Base-by-base conservation (phyloP, 2,888 invertebrate species). In the Latrodectus hesperus region DNA sequence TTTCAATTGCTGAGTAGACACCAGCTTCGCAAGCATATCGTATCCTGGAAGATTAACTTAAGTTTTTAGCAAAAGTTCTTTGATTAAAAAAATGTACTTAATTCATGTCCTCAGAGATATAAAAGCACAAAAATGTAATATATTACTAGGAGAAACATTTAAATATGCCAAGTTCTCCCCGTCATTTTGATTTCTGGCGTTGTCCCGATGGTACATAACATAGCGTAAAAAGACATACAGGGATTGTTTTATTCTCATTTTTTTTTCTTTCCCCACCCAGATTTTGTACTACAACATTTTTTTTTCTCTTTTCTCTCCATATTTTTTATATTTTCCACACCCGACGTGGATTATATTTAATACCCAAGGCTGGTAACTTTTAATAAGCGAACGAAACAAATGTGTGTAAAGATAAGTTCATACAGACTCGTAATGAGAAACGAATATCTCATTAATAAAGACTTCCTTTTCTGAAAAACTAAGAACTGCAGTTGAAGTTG, bases 31-130 rank as follows among this genome's bases (percentile, higher is more conserved):
- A n/a, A 60, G 60, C n/a, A 11, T 11, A 60, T 60, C 60, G 6
- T 60, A 60, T 38, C 38, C 14, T 67, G 73, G 84, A 85, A 79
- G 79, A 79, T 85, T 79, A 74, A 79, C n/a, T 53, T n/a, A n/a
- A 85, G 79, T 26, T 79, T 79, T 85, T 75, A 67, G 64, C 26
- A 60, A 17, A 86, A 86, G 64, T 75, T 86, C 71, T 80, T 80
- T 86, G 85, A 86, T 86, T 86, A 86, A 86, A 86, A 86, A 84
- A 84, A 72, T 68, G 26, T 78, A 71, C 77, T 78, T 84, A 84
- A 84, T 84, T 84, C 83, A 38, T 22, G 26, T 71, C 76, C 75
- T 60, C 49, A 5, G 65, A 70, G 77, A 82, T 52, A 73, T n/a
- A 52, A 22, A 67, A 22, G 22, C 9, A 14, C 38, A 71, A 71